Evolutionary conservation across 2,113 vertebrate genomes (phyloP).

Genomic region (Meleagris gallopavo): DNA sequence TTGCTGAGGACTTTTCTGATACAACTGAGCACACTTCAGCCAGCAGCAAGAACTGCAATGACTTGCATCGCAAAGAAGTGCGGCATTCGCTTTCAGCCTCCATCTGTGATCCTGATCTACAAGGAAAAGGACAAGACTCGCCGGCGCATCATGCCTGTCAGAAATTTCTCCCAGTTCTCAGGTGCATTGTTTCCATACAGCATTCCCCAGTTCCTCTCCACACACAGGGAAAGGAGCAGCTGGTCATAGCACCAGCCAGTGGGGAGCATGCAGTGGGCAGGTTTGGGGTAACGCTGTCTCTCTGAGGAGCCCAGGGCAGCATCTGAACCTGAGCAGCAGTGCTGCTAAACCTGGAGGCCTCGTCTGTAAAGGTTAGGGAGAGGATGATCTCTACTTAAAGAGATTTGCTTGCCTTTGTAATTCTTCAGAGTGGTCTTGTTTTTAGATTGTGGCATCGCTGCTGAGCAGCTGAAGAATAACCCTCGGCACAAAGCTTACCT

Average conservation of each 20-base stretch:
- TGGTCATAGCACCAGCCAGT: too few species aligned
- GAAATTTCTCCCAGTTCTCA: conserved; percentile 88
- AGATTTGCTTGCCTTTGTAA: not conserved
- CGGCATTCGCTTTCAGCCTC: conserved; percentile 88
- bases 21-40: not conserved
- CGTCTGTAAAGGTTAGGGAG: not conserved
- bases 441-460: conserved; percentile 87
- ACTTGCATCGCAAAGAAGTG: conserved; percentile 86
- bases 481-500: conserved; percentile 87
- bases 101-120: conserved; percentile 90
- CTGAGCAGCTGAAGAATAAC: conserved; percentile 90
- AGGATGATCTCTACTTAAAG: not conserved
- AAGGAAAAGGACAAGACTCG: conserved; percentile 77
- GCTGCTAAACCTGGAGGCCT: not conserved
- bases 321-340: not conserved
- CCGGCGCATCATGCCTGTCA: conserved; percentile 90
- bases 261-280: not conserved
- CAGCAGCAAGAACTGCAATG: conserved; percentile 67
- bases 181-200: conserved; percentile 73
- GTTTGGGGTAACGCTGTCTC: not conserved
- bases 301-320: not conserved
- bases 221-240: accelerated
- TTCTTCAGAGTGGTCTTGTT: not conserved
- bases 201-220: not conserved
- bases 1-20: not conserved